A percentile compares a stretch with the other conserved stretches of the same genome.
These are phyloP conservation scores for Lasioglossum marginatum DNA, from an alignment of 2,888 invertebrate species.

Conservation along the genomic window DNA sequence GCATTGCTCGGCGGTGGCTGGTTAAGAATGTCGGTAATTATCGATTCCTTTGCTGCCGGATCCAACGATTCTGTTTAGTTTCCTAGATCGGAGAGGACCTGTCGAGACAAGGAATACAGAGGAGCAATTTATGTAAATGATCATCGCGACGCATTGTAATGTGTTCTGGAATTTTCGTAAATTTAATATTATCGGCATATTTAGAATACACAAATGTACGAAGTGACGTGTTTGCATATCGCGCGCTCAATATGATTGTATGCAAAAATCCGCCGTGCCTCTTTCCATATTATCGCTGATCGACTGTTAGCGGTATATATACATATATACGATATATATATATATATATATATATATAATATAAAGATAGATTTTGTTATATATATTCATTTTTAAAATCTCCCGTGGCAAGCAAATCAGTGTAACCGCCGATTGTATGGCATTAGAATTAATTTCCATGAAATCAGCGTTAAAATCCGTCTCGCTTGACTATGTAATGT, in stretches of 20 bases:
- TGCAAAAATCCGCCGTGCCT: not conserved
- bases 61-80: not conserved
- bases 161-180: not conserved
- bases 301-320: not conserved
- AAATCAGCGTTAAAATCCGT: not conserved
- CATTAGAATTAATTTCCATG: constrained; percentile 14
- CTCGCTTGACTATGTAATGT: not conserved
- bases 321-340: too few relatives aligned
- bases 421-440: not conserved
- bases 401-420: too few relatives aligned
- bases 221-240: not conserved
- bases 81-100: not conserved
- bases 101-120: not conserved
- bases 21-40: constrained; percentile 49
- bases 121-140: not conserved
- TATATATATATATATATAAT: too few relatives aligned
- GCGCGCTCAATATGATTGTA: not conserved
- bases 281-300: not conserved
- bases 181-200: not conserved
- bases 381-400: too few relatives aligned
- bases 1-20: constrained; percentile 7
- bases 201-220: not conserved
- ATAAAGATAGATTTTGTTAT: too few relatives aligned
- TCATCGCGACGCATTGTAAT: not conserved
- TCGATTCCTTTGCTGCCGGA: constrained; percentile 19